Percentiles rank a stretch among this genome's conserved stretches.
These are phyloP conservation scores for Morpho helenor DNA, from an alignment of 2,888 invertebrate species.

Conservation along the genomic window DNA sequence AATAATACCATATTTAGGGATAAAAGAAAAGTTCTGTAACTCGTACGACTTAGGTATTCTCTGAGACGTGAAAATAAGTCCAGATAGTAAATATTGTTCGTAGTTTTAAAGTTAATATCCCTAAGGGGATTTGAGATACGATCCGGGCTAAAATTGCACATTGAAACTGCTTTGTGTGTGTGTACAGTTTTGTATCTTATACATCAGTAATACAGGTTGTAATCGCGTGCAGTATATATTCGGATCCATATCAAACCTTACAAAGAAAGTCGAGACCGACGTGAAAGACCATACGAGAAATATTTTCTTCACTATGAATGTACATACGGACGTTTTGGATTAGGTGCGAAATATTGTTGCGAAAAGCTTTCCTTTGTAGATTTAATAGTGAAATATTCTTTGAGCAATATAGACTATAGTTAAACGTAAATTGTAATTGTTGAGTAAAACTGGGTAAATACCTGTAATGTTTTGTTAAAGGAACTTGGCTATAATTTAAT, in stretches of 20 bases:
- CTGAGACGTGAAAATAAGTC: background rate
- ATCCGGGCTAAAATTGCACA: slow-evolving; percentile 20
- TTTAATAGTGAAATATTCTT: too few relatives aligned
- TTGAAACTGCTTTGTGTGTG: slow-evolving; percentile 2
- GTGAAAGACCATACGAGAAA: slow-evolving; percentile 19
- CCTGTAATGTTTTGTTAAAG: too few relatives aligned
- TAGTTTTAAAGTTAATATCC: slow-evolving; percentile 19
- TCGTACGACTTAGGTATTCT: background rate
- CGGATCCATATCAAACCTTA: slow-evolving; percentile 7
- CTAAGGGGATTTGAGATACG: slow-evolving; percentile 18
- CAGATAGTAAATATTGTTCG: slow-evolving; percentile 5
- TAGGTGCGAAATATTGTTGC: background rate
- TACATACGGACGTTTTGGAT: slow-evolving; percentile 9
- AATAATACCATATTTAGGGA: background rate
- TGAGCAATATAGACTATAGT: too few relatives aligned
- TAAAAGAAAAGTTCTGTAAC: too few relatives aligned
- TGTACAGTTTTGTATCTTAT: slow-evolving; percentile 5
- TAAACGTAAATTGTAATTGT: too few relatives aligned
- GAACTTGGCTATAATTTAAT: too few relatives aligned
- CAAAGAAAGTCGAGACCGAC: slow-evolving; percentile 17
- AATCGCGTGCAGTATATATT: background rate
- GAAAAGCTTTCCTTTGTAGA: too few relatives aligned
- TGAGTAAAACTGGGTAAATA: too few relatives aligned
- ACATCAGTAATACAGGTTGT: background rate
- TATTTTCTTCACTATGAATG: slow-evolving; percentile 11